These are phyloP conservation scores for Neoniphon sammara DNA, from an alignment of 2,797 vertebrate species.

Conservation along the genomic window DNA sequence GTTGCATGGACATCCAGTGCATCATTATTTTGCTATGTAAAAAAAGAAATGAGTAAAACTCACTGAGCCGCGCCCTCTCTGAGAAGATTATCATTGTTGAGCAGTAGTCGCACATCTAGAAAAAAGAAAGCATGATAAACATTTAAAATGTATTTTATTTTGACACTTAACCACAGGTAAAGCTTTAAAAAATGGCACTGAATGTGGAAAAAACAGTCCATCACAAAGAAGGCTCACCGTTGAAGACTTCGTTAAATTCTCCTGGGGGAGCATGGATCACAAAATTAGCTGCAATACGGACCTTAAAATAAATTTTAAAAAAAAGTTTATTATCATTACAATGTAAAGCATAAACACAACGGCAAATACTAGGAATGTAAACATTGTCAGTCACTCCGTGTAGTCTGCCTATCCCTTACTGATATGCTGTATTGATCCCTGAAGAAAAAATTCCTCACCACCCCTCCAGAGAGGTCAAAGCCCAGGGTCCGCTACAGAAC, in stretches of 20 bases:
- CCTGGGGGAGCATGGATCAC: slow-evolving; percentile 95
- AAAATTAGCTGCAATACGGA: slow-evolving; percentile 94
- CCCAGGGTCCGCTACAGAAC: background rate
- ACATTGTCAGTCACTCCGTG: background rate
- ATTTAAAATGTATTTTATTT: background rate
- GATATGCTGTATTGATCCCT: background rate
- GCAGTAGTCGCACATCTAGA: slow-evolving; percentile 93
- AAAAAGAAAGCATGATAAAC: slow-evolving; percentile 1
- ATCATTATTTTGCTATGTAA: background rate
- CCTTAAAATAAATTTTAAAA: slow-evolving; percentile 79
- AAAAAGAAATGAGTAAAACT: slow-evolving; percentile 62
- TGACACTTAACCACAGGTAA: background rate
- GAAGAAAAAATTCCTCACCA: background rate
- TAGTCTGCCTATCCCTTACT: background rate
- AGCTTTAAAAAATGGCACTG: background rate
- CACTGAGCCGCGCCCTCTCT: slow-evolving; percentile 93
- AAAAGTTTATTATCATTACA: slow-evolving; percentile 5
- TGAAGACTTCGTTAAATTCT: slow-evolving; percentile 98
- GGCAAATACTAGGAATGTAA: background rate
- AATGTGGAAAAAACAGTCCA: background rate
- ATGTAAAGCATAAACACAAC: background rate
- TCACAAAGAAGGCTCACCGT: slow-evolving; percentile 84
- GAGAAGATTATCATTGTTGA: slow-evolving; percentile 95
- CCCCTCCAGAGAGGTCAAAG: background rate
- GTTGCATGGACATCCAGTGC: background rate